A percentile compares a stretch with the other conserved stretches of the same genome.
Conservation (phyloP, 2,888 invertebrate genomes). For the Drosophila mettleri region DNA sequence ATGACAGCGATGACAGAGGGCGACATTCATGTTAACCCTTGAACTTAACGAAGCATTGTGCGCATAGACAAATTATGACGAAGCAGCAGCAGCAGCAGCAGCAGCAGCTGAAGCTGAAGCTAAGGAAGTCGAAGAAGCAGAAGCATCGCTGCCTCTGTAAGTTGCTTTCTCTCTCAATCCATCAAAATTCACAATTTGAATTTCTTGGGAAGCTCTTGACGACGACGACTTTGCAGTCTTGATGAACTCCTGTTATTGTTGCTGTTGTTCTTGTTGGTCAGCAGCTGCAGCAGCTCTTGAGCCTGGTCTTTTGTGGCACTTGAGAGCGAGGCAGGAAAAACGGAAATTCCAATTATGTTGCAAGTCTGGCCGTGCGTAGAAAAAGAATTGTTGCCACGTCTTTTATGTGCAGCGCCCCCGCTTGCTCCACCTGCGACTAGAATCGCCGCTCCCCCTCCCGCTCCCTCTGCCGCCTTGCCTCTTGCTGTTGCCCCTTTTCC, state of each 20-base stretch:
- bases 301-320: slow-evolving; percentile 73
- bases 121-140: neutral
- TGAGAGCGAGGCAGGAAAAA: slow-evolving; percentile 68
- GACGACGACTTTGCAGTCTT: slow-evolving; percentile 23
- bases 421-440: neutral
- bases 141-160: neutral
- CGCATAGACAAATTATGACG: slow-evolving; percentile 3
- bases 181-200: slow-evolving; percentile 38
- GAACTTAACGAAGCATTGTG: slow-evolving; percentile 44
- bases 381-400: slow-evolving; percentile 67
- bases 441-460: neutral
- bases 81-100: neutral
- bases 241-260: slow-evolving; percentile 41
- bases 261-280: slow-evolving; percentile 7
- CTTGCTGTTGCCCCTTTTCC: neutral
- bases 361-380: slow-evolving; percentile 77
- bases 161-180: slow-evolving; percentile 43
- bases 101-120: neutral
- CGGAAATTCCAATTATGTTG: slow-evolving; percentile 80
- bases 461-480: neutral
- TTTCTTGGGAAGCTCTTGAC: slow-evolving; percentile 55
- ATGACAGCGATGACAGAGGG: neutral
- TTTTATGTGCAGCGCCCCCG: slow-evolving; percentile 55
- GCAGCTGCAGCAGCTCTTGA: slow-evolving; percentile 46
- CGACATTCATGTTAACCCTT: slow-evolving; percentile 49